A percentile compares a stretch with the other conserved stretches of the same genome.
These are phyloP conservation scores for Omphaloscelis lunosa DNA, from an alignment of 2,888 invertebrate species.

Conservation along the genomic window DNA sequence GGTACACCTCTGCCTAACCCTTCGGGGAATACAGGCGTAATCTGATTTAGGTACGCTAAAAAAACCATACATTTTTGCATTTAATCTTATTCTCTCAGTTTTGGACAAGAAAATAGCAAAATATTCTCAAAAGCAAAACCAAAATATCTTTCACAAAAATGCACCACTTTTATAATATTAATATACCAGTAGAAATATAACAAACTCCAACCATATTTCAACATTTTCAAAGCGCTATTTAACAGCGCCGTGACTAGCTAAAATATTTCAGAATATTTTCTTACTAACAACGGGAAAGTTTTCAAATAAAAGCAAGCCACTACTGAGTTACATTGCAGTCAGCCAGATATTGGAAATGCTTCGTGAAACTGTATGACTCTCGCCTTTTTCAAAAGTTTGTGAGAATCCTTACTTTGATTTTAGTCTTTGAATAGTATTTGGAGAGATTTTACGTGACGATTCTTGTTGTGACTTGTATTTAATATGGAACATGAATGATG, in stretches of 20 bases:
- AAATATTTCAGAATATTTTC: conserved; percentile 65
- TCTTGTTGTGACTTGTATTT: not conserved
- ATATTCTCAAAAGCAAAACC: not conserved
- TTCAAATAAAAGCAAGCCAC: conserved; percentile 77
- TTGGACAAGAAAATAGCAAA: not conserved
- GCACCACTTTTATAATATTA: conserved; percentile 2
- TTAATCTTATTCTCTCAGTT: not conserved
- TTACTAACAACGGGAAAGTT: conserved; percentile 74
- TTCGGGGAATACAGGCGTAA: too few relatives aligned
- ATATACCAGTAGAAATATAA: conserved; percentile 8
- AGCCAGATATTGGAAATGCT: conserved; percentile 72
- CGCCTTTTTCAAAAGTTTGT: conserved; percentile 30
- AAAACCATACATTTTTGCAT: not conserved
- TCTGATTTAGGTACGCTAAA: too few relatives aligned
- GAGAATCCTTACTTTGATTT: conserved; percentile 13
- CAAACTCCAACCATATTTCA: conserved; percentile 22
- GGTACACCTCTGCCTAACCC: too few relatives aligned
- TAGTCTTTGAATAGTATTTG: conserved; percentile 15
- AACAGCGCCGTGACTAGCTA: conserved; percentile 48
- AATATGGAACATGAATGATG: not conserved
- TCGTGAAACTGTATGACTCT: conserved; percentile 48
- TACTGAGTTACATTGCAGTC: conserved; percentile 42
- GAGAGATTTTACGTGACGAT: too few relatives aligned
- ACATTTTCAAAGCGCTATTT: conserved; percentile 24
- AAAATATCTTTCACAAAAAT: not conserved